Base-by-base conservation (phyloP, 2,113 vertebrate species). In the Heteronetta atricapilla region DNA sequence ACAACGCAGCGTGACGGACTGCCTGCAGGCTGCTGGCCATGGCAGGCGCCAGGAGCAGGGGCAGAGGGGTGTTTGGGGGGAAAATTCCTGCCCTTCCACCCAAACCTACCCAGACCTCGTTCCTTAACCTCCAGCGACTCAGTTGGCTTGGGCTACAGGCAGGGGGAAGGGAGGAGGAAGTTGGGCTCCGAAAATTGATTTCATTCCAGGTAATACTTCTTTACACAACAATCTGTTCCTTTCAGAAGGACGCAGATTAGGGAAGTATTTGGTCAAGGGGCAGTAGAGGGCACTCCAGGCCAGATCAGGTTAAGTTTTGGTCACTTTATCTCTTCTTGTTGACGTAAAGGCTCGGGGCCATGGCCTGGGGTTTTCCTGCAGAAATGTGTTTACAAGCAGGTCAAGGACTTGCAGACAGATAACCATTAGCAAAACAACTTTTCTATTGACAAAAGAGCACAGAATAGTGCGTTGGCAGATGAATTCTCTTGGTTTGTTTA, bases 401-500 rank as follows among this genome's bases (percentile, higher is more conserved):
- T 99, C 99, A 99, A 99, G 99, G 98, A 99, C 99, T 99, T 98
- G 97, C 96, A 98, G 98, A 98, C 98, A 99, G 99, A 99, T 99
- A 99, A 98, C 98, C 98, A 98, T 99, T 99, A 99, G 98, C 98
- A 98, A 98, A 99, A 98, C 98, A 98, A 98, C 97, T 97, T 98
- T 98, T 95, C 98, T 97, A 97, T 98, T 98, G 97, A 98, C 97
- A 98, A 97, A 97, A 97, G 94, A 96, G 94, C 72, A 95, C 94
- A 97, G 97, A 94, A 97, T 97, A 97, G 94, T 28, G 44, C 86
- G 12, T 96, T 97, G 97, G 96, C 97, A 88, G 96, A 98, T 97
- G 95, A 97, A 97, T 98, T 97, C 93, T 93, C 96, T 95, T 46
- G 40, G 87, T 97, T 87, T 34, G 52, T 97, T 95, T 86, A 38